Base-by-base conservation (phyloP, 2,113 vertebrate genomes). In the Pelusios castaneus region DNA sequence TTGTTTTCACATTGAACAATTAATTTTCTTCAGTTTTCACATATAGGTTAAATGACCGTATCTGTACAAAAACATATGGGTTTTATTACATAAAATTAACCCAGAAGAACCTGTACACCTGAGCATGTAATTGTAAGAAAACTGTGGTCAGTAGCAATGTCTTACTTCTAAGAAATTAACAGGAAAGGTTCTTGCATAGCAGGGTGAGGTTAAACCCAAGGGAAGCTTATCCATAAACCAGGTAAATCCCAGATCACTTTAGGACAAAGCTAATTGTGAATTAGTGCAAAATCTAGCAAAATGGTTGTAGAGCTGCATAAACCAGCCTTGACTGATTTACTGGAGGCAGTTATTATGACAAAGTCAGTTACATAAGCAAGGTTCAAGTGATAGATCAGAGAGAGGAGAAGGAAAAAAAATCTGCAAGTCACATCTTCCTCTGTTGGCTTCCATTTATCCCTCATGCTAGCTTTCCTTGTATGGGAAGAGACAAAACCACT, bases 131-230 rank as follows among this genome's bases (percentile, higher is more conserved):
- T 90, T 95, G 88, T 95, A 97, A 97, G 97, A 97, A 97, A 97
- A 77, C 10, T 88, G 91, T 97, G 95, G 97, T 96, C 94, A 89
- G 95, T 76, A 97, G 96, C 94, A 97, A 96, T 60, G 52, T 93
- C 92, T 94, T 94, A 82, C 85, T 91, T 85, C 90, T 85, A 96
- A 96, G 96, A 97, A 97, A 97, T 85, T 91, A 97, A 90, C 97
- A 94, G 96, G 89, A 95, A 89, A 97, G 89, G 94, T 95, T 97
- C 97, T 98, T 98, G 98, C 98, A 98, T 98, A 98, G 98, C 97
- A 98, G 97, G 98, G 97, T 87, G 88, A 97, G 94, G 91, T 92
- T 92, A 96, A 97, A 98, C 95, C 96, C 87, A 96, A 90, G 94
- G 92, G 96, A 97, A 96, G 87, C 92, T 95, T 80, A 92, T 97